Evolutionary conservation across 2,888 invertebrate species (phyloP).

Genomic region (Parnassius smintheus): DNA sequence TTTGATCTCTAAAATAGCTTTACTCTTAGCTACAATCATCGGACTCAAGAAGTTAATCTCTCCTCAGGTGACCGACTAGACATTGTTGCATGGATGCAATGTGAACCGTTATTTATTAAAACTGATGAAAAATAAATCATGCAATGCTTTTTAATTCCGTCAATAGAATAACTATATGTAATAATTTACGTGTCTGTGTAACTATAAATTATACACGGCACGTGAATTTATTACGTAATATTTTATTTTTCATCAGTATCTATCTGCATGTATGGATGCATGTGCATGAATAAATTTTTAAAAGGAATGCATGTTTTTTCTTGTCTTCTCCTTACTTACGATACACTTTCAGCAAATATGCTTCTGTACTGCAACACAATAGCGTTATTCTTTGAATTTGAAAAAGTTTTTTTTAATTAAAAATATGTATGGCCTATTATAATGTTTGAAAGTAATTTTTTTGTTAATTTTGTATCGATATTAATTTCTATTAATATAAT

Average conservation of each 20-base stretch:
- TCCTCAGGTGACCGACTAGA: slow-evolving; percentile 79
- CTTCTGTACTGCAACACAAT: too few species aligned
- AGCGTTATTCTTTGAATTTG: too few species aligned
- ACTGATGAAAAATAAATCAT: slow-evolving; percentile 17
- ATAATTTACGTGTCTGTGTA: not conserved
- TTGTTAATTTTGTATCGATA: too few species aligned
- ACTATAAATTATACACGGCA: too few species aligned
- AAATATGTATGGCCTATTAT: too few species aligned
- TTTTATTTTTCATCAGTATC: slow-evolving; percentile 25
- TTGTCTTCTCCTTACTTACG: not conserved
- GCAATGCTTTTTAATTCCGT: not conserved
- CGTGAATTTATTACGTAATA: not conserved
- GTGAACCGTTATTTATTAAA: slow-evolving; percentile 22
- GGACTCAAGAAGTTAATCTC: slow-evolving; percentile 91
- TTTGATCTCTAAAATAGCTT: slow-evolving; percentile 91
- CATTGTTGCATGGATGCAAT: slow-evolving; percentile 17
- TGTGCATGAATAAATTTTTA: slow-evolving; percentile 31
- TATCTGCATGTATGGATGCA: slow-evolving; percentile 26
- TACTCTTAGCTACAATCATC: slow-evolving; percentile 89
- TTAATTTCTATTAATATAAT: too few species aligned
- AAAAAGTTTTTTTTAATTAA: too few species aligned
- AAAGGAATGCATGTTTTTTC: slow-evolving; percentile 1
- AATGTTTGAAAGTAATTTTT: too few species aligned
- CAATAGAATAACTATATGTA: not conserved
- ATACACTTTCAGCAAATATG: too few species aligned